These are phyloP conservation scores for Andrena trimmerana DNA, from an alignment of 2,888 invertebrate genomes.

Conservation along the genomic window DNA sequence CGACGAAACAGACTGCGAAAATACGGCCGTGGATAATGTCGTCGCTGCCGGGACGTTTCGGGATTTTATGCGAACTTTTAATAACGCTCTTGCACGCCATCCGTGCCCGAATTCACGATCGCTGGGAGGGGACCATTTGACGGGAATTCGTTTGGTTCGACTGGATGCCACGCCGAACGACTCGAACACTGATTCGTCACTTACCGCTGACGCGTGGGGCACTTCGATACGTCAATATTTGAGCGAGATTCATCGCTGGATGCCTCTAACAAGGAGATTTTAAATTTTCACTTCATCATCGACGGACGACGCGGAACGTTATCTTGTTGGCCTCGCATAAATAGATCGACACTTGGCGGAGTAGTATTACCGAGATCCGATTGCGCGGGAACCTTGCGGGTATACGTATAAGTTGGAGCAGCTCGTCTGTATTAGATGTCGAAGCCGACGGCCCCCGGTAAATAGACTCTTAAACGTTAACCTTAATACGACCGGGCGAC, in stretches of 20 bases:
- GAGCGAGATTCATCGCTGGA: not conserved
- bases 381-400: slow-evolving; percentile 45
- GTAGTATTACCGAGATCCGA: slow-evolving; percentile 55
- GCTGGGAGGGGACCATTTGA: not conserved
- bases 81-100: not conserved
- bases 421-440: slow-evolving; percentile 52
- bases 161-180: not conserved
- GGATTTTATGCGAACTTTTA: slow-evolving; percentile 50
- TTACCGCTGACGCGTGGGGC: not conserved
- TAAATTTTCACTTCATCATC: slow-evolving; percentile 30
- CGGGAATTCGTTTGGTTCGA: not conserved
- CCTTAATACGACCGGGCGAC: slow-evolving; percentile 43
- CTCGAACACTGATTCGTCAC: not conserved
- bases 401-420: slow-evolving; percentile 22
- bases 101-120: slow-evolving; percentile 20
- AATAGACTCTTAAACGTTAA: slow-evolving; percentile 53
- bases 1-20: slow-evolving; percentile 65
- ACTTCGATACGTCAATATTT: not conserved
- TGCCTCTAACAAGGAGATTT: slow-evolving; percentile 2
- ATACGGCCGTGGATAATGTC: slow-evolving; percentile 58
- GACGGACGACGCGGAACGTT: slow-evolving; percentile 15
- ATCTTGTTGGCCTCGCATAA: slow-evolving; percentile 37
- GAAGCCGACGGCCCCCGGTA: slow-evolving; percentile 37
- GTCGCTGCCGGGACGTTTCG: slow-evolving; percentile 22
- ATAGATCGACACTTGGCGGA: slow-evolving; percentile 39